Percentiles rank a stretch among this genome's conserved stretches.
phyloP scores from a whole-genome alignment of 2,888 invertebrate species.

The Hypsopygia costalis region DNA sequence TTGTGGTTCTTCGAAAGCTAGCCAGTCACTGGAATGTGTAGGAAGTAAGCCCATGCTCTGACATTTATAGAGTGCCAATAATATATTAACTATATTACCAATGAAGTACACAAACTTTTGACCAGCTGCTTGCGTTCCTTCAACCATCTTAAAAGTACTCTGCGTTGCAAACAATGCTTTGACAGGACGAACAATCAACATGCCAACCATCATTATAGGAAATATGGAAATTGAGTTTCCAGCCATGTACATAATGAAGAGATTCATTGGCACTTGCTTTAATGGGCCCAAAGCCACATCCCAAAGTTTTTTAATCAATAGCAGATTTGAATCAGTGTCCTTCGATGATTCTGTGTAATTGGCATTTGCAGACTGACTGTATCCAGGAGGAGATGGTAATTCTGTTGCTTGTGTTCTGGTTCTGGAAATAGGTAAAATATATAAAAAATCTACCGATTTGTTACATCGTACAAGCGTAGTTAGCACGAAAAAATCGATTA shows the following conservation, averaged over 20 bases:
- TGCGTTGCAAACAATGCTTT: slow-evolving; percentile 96
- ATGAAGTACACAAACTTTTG: slow-evolving; percentile 96
- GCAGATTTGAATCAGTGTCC: slow-evolving; percentile 90
- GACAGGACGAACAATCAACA: slow-evolving; percentile 97
- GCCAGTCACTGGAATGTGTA: slow-evolving; percentile 98
- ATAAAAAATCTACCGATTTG: background rate
- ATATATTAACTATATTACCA: slow-evolving; percentile 95
- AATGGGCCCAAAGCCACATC: slow-evolving; percentile 96
- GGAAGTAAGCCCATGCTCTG: slow-evolving; percentile 98
- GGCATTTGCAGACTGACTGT: slow-evolving; percentile 86
- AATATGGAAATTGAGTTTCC: slow-evolving; percentile 99
- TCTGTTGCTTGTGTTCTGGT: slow-evolving; percentile 62
- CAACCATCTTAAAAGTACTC: slow-evolving; percentile 95
- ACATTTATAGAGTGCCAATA: slow-evolving; percentile 96
- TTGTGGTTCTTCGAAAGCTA: slow-evolving; percentile 97
- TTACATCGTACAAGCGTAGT: slow-evolving; percentile 2
- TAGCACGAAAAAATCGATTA: background rate
- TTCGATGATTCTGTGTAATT: slow-evolving; percentile 89
- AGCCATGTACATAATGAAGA: slow-evolving; percentile 99
- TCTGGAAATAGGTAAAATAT: slow-evolving; percentile 32
- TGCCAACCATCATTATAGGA: slow-evolving; percentile 99
- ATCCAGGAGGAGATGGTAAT: slow-evolving; percentile 91
- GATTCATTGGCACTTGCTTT: slow-evolving; percentile 99
- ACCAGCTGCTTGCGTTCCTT: slow-evolving; percentile 92
- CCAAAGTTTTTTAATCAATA: slow-evolving; percentile 97